Percentiles rank a stretch among this genome's conserved stretches.
Evolutionary conservation across 1,140 invertebrate species (phyloP).

Genomic region (Tenebrio molitor): DNA sequence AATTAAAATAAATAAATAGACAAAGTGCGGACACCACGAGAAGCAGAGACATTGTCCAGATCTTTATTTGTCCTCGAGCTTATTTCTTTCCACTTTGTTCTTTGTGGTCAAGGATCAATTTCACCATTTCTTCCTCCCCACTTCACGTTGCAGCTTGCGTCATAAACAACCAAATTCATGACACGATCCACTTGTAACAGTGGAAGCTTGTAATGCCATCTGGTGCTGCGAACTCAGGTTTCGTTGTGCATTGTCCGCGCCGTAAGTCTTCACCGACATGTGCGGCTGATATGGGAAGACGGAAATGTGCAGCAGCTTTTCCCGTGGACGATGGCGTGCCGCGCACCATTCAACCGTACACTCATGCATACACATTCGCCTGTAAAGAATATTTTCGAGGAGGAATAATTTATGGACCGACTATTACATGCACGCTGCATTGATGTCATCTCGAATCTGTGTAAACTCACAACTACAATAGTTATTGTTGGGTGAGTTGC

Average conservation of each 20-base stretch:
- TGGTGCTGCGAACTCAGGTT: conserved; percentile 29
- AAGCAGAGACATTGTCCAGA: no score
- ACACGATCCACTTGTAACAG: no score
- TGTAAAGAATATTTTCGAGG: conserved; percentile 1
- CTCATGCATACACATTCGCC: not conserved
- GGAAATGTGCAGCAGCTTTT: conserved; percentile 9
- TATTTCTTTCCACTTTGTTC: no score
- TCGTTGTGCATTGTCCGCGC: conserved; percentile 14
- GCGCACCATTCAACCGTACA: conserved; percentile 17
- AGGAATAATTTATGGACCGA: conserved; percentile 6
- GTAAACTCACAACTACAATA: conserved; percentile 2
- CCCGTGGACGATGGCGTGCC: not conserved
- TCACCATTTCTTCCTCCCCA: no score
- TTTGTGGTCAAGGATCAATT: no score
- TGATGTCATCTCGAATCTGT: conserved; percentile 8
- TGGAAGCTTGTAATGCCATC: conserved; percentile 39
- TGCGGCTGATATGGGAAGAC: conserved; percentile 24
- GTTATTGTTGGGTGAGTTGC: not conserved
- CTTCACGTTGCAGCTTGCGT: no score
- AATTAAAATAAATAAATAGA: no score
- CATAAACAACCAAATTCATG: not conserved
- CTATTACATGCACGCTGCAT: conserved; percentile 2
- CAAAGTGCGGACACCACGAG: no score
- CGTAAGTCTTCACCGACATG: conserved; percentile 23
- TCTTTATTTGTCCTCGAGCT: no score